Base-by-base conservation (phyloP, 2,113 vertebrate genomes). In the Corythaixoides concolor region DNA sequence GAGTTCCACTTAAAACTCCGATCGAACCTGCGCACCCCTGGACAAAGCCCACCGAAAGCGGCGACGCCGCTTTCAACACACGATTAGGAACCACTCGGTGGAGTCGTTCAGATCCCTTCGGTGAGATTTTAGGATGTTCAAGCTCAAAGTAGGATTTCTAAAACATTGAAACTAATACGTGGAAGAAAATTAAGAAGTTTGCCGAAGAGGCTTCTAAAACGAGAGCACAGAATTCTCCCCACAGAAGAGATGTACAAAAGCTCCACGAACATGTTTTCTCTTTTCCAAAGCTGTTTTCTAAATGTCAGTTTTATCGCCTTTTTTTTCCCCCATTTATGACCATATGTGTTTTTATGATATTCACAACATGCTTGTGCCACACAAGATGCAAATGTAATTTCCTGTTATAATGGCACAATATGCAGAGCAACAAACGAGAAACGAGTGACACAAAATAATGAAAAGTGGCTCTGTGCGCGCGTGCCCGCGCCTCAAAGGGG, bases 301-400 rank as follows among this genome's bases (percentile, higher is more conserved):
- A 98, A 97, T 96, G 94, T 97, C 97, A 97, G 85, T 98, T 97
- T 97, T 97, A 96, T 97, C 96, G 94, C 97, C 95, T 97, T 91
- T 89, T 89, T 95, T 96, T 94, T 59, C 41, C 89, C 37, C 89
- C 95, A 94, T 97, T 95, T 97, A 73, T 95, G 98, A 97, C 97
- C 98, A 98, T 98, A 97, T 98, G 98, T 98, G 97, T 97, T 97
- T 98, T 98, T 97, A 98, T 97, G 97, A 97, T 85, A 97, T 97
- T 98, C 98, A 89, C 97, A 97, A 97, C 98, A 96, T 97, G 94
- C 97, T 96, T 97, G 95, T 98, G 97, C 97, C 98, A 98, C 98
- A 96, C 97, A 96, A 97, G 97, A 98, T 97, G 98, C 97, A 97
- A 96, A 98, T 97, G 97, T 93, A 96, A 97, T 98, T 98, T 98